Conservation (phyloP, 2,797 vertebrate genomes). For the Argyrosomus regius region DNA sequence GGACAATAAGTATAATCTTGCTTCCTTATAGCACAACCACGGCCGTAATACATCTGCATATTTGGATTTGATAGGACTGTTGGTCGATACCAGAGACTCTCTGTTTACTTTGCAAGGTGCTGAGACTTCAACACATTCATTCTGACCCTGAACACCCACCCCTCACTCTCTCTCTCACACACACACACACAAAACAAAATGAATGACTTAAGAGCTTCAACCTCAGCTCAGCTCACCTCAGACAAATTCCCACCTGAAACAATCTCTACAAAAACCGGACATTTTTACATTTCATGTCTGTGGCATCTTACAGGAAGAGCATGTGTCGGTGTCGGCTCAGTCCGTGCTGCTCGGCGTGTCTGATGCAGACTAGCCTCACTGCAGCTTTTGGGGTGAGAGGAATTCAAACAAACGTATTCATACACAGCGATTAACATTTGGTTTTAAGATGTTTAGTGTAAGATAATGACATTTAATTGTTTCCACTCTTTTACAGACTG, state of each 20-base stretch:
- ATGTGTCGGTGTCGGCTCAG: slow-evolving; percentile 2
- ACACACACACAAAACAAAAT: neutral
- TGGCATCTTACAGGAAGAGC: neutral
- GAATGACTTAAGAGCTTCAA: neutral
- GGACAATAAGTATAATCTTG: slow-evolving; percentile 11
- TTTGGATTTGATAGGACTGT: slow-evolving; percentile 55
- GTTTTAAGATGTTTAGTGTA: rapidly evolving
- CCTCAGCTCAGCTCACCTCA: neutral
- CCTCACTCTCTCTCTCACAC: neutral
- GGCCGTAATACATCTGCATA: slow-evolving; percentile 4
- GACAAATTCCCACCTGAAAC: neutral
- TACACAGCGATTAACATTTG: rapidly evolving
- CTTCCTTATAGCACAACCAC: neutral
- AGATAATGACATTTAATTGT: neutral
- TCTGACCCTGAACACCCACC: neutral
- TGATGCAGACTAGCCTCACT: neutral
- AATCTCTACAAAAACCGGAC: too few relatives aligned
- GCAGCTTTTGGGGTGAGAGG: slow-evolving; percentile 58
- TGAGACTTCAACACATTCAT: slow-evolving; percentile 14
- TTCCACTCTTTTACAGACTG: slow-evolving; percentile 32
- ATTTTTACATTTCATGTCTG: too few relatives aligned
- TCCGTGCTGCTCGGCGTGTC: neutral
- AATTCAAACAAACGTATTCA: too few relatives aligned
- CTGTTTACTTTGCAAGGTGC: slow-evolving; percentile 28
- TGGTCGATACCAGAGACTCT: slow-evolving; percentile 18